Percentiles rank a stretch among this genome's conserved stretches.
Evolutionary conservation across 2,797 vertebrate species (phyloP).

Genomic region (Apogon hyalosoma): DNA sequence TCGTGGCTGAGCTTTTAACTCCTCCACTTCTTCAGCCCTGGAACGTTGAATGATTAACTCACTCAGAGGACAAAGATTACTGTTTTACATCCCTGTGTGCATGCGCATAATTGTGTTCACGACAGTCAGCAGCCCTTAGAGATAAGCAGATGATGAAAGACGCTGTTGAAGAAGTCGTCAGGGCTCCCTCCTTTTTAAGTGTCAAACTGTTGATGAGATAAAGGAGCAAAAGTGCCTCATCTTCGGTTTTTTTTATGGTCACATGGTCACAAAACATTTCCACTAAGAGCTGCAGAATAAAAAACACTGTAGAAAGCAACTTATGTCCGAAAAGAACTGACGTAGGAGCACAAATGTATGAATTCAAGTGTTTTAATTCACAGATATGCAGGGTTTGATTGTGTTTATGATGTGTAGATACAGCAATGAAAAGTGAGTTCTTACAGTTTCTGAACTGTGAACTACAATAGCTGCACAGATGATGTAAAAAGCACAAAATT

Average conservation of each 20-base stretch:
- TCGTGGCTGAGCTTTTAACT: slow-evolving; percentile 23
- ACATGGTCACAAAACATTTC: no score
- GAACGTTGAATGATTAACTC: slow-evolving; percentile 83
- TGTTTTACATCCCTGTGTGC: slow-evolving; percentile 40
- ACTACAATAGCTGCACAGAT: neutral
- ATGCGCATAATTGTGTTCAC: neutral
- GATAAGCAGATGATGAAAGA: slow-evolving; percentile 48
- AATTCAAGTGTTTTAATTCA: no score
- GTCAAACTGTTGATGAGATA: slow-evolving; percentile 26
- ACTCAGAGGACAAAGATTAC: slow-evolving; percentile 69
- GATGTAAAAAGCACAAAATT: neutral
- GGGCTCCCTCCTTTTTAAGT: slow-evolving; percentile 4
- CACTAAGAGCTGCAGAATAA: no score
- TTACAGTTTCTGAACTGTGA: no score
- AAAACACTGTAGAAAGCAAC: no score
- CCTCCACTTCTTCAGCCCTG: neutral
- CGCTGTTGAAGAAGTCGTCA: slow-evolving; percentile 14
- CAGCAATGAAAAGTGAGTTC: no score
- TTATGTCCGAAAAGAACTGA: no score
- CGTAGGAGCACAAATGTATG: no score
- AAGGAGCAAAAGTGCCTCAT: neutral
- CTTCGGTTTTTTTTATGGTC: neutral
- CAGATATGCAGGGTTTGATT: no score
- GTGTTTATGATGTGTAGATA: no score
- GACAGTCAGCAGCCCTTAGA: slow-evolving; percentile 5